Evolutionary conservation across 1,140 invertebrate genomes (phyloP).

Genomic region (Ceratoteleas bidentatus): DNA sequence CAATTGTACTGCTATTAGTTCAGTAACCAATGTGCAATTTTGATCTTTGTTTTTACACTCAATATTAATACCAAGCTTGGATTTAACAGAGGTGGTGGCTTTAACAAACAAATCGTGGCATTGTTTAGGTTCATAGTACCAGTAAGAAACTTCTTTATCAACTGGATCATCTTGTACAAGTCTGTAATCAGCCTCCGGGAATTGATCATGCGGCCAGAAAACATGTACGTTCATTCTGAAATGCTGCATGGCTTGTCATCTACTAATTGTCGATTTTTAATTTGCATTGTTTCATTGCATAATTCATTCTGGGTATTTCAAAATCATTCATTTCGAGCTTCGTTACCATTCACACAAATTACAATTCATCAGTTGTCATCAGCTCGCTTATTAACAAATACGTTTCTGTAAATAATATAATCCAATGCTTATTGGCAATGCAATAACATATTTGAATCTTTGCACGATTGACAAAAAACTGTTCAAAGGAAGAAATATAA

Average conservation of each 20-base stretch:
- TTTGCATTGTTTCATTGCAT: neutral
- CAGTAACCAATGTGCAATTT: slow-evolving; percentile 10
- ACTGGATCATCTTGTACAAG: slow-evolving; percentile 96
- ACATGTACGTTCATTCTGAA: slow-evolving; percentile 84
- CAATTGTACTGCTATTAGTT: too few species aligned
- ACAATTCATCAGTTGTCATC: slow-evolving; percentile 2
- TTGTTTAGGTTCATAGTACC: slow-evolving; percentile 93
- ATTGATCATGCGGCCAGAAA: slow-evolving; percentile 86
- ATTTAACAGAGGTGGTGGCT: slow-evolving; percentile 67
- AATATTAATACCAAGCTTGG: slow-evolving; percentile 31
- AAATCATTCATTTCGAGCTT: neutral
- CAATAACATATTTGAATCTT: too few species aligned
- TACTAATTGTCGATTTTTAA: neutral
- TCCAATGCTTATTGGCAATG: neutral
- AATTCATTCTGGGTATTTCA: neutral
- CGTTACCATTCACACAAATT: neutral
- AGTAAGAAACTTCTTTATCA: slow-evolving; percentile 98
- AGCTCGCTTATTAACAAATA: slow-evolving; percentile 26
- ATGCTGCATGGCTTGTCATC: slow-evolving; percentile 59
- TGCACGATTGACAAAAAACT: too few species aligned
- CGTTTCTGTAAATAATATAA: slow-evolving; percentile 16
- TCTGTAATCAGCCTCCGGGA: slow-evolving; percentile 93
- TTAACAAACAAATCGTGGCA: slow-evolving; percentile 63
- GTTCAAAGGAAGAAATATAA: too few species aligned
- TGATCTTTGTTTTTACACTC: slow-evolving; percentile 40